Evolutionary conservation across 2,113 vertebrate species (phyloP), one percentile per base, ranked within the genome.

Genomic region (Chaetura pelagica): DNA sequence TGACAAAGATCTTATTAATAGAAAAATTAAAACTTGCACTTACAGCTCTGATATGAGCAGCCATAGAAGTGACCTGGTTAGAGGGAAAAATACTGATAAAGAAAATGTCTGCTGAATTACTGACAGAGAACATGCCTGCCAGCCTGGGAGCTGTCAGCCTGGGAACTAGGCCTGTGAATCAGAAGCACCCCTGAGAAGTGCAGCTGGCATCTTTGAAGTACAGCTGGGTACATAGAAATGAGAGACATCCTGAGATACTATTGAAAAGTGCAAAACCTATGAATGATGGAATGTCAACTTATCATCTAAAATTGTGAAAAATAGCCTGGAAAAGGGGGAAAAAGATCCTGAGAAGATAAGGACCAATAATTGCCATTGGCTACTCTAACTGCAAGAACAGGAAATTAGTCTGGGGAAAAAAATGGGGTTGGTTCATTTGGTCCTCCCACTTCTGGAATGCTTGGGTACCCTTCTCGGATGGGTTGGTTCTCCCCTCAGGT

Each of bases 341-440:
- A 62, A 82, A 73, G 22, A 55, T 44, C 61, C 12, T 34, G 20
- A 87, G 19, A 61, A 87, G 57, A 12, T 27, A 83, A 57, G 20
- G 72, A 73, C n/a, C 32, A 6, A 14, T 38, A 83, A 78, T 15
- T 57, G 42, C 5, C 30, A 49, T 4, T n/a, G 51, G 38, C 22
- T 80, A 57, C 11, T 80, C 6, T 69, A 75, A 38, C 26, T 64
- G 11, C 38, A 75, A 71, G 73, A 69, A 38, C 35, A 59, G 16
- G 19, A 69, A 87, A 46, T 54, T 2, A 21, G 15, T 52, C 24
- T 74, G 10, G 9, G 29, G 44, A 54, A 87, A 57, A 40, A 19
- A 34, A 3, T 44, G n/a, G 16, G 9, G 16, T 52, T 0, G 0
- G 16, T 82, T 87, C 0, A 0, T 55, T 73, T 62, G 44, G 58